Evolutionary conservation across 2,113 vertebrate genomes (phyloP), one percentile per base, ranked within the genome.

Genomic region (Salminus brasiliensis): DNA sequence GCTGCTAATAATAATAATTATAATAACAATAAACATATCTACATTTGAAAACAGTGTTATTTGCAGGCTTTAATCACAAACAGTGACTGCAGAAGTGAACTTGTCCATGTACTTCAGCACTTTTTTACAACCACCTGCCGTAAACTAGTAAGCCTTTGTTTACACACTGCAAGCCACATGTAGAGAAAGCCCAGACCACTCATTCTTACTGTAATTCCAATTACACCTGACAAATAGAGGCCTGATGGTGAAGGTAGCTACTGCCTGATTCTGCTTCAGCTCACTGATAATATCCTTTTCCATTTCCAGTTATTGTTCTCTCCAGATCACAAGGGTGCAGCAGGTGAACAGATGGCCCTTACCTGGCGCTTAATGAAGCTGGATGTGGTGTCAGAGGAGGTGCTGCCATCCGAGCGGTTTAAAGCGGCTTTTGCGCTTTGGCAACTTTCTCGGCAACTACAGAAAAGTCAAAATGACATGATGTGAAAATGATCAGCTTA

Each of bases 371-470:
- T 93, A 89, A 95, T 92, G 89, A 94, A 93, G 88, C 93, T 95
- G 88, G 94, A 94, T 18, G 93, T 94, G 79, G 94, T 94, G 89
- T 95, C 94, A 27, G 94, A 95, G 8, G 93, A 94, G 1, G 93
- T 95, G 89, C 94, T 95, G 85, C 94, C 94, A 91, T 95, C 94
- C 10, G 93, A 95, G 55, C 93, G 93, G n/a, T 92, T 95, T 95
- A 89, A 95, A 94, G 80, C 93, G 92, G 78, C 93, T 94, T 87
- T 94, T 94, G 30, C 92, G 90, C 74, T 95, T 95, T 82, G 94
- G 94, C 85, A 94, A 87, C 91, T 94, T 94, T 87, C 94, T 91
- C 82, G 94, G 93, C 80, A 93, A 82, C 92, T 93, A 88, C 53
- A 83, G 78, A 65, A 47, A 70, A 53, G 27, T n/a, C 34, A 32